A percentile compares a stretch with the other conserved stretches of the same genome.
phyloP scores from a whole-genome alignment of 2,797 vertebrate genomes.

The Acanthurus leucopareius region DNA sequence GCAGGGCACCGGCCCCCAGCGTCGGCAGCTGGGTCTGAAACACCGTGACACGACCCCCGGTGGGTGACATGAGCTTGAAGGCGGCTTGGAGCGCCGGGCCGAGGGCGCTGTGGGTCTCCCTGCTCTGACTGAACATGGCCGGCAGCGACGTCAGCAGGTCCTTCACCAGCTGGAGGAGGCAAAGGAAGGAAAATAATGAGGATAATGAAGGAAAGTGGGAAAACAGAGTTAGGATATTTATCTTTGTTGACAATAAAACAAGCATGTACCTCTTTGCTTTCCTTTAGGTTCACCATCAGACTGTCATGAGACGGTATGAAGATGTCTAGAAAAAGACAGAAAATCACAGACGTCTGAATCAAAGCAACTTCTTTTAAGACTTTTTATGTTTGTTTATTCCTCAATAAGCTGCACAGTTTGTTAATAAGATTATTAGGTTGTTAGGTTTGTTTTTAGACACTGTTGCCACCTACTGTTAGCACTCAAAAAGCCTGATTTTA shows the following conservation, averaged over 20 bases:
- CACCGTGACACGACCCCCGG: slow-evolving; percentile 94
- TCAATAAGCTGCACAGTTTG: too few species aligned
- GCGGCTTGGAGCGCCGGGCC: slow-evolving; percentile 97
- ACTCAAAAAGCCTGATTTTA: background rate
- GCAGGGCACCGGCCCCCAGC: slow-evolving; percentile 91
- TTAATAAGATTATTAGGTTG: too few species aligned
- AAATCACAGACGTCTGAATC: slow-evolving; percentile 3
- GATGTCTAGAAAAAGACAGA: slow-evolving; percentile 86
- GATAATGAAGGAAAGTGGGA: background rate
- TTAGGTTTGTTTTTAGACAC: background rate
- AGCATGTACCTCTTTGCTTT: slow-evolving; percentile 92
- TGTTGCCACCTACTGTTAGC: background rate
- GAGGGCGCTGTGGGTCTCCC: slow-evolving; percentile 95
- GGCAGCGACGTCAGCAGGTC: slow-evolving; percentile 92
- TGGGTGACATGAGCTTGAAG: slow-evolving; percentile 96
- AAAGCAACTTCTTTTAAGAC: background rate
- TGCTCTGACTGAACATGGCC: slow-evolving; percentile 92
- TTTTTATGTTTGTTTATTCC: background rate
- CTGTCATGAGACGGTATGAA: slow-evolving; percentile 96
- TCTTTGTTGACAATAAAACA: background rate
- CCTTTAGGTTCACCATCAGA: slow-evolving; percentile 96
- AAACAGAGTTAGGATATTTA: background rate
- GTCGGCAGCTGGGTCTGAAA: slow-evolving; percentile 97
- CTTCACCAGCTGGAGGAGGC: slow-evolving; percentile 90
- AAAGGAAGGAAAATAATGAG: background rate